Evolutionary conservation across 2,888 invertebrate genomes (phyloP), one percentile per base, ranked within the genome.

Genomic region (Acleris emargana): DNA sequence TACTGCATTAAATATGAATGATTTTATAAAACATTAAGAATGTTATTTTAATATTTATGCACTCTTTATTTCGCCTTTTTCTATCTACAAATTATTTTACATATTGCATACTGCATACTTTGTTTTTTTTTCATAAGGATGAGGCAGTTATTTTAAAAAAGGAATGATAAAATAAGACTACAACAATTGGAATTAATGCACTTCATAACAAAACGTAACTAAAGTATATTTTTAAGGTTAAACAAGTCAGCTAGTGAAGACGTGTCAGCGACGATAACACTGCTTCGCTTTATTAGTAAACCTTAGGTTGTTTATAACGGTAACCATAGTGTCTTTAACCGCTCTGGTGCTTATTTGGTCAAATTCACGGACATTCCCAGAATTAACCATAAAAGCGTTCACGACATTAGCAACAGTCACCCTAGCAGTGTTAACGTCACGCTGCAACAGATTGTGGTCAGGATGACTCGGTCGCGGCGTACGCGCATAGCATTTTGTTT

Each of bases 401-500:
- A 32, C 32, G 47, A 66, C 42, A 54, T 22, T 68, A 17, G 9
- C 9, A 67, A 62, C 66, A 57, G 69, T 72, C 67, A 68, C 54
- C 67, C 69, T 70, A 73, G 68, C 91, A 89, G 90, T 89, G 90
- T 89, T 91, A 90, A 75, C 84, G 89, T 87, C 87, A 81, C 79
- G 78, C 77, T 77, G 81, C 83, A 83, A 80, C 73, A 74, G 77
- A 77, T 76, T 78, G 79, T 82, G 82, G 80, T 86, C 83, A 83
- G 83, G 83, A 79, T 79, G 81, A 83, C 78, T 83, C 86, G 86
- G 85, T 85, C 86, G 89, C 87, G 82, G 86, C 86, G 86, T 88
- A 78, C 88, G 91, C 89, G 91, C 91, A 91, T 88, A 91, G 91
- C 88, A 89, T 91, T 91, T 85, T 88, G 76, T 88, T 88, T 89